Evolutionary conservation across 2,888 invertebrate genomes (phyloP).

Genomic region (Odontomyia ornata): DNA sequence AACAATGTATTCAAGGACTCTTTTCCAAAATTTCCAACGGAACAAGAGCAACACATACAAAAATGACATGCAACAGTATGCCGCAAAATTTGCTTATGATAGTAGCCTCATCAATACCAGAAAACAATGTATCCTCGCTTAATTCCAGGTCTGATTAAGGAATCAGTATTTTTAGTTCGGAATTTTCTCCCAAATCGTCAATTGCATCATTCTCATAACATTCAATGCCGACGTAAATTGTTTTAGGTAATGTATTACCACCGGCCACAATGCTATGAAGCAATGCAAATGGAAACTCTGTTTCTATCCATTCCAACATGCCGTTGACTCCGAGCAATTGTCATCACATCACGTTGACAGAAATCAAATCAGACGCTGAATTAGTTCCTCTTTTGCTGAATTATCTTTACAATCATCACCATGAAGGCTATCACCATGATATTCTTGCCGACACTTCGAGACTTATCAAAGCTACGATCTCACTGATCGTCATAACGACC

Average conservation of each 20-base stretch:
- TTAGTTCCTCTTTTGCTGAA: conserved; percentile 31
- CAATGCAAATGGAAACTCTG: conserved; percentile 29
- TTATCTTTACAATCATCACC: conserved; percentile 16
- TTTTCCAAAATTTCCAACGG: too few species aligned
- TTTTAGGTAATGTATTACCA: conserved; percentile 34
- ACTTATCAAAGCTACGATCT: conserved; percentile 14
- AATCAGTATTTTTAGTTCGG: too few species aligned
- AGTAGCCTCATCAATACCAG: too few species aligned
- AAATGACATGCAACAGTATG: too few species aligned
- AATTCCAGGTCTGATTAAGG: too few species aligned
- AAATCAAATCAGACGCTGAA: conserved; percentile 11
- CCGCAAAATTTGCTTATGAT: too few species aligned
- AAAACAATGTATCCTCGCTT: too few species aligned
- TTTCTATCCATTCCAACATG: conserved; percentile 16
- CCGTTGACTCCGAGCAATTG: not conserved
- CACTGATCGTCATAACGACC: conserved; percentile 6
- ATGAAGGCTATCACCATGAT: not conserved
- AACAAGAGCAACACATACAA: too few species aligned
- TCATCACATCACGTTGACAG: conserved; percentile 26
- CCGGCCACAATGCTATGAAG: conserved; percentile 44
- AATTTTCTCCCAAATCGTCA: too few species aligned
- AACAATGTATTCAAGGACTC: too few species aligned
- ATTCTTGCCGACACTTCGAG: conserved; percentile 35
- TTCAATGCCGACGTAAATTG: conserved; percentile 25
- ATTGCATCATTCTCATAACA: conserved; percentile 28